Percentiles rank a stretch among this genome's conserved stretches.
Conservation (phyloP, 2,797 vertebrate genomes). For the Tragopan temminckii region DNA sequence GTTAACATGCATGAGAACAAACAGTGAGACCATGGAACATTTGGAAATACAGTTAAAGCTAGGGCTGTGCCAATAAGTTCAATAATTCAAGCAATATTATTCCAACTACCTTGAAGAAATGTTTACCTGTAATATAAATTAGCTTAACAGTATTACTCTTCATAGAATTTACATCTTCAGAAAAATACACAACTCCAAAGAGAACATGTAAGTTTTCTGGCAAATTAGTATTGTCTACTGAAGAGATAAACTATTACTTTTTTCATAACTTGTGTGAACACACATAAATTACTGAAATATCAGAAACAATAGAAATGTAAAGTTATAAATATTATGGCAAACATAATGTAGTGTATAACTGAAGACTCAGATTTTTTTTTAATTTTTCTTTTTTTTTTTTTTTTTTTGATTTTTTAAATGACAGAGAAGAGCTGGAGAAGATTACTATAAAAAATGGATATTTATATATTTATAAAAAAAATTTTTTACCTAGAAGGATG, state of each 20-base stretch:
- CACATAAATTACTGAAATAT: not conserved
- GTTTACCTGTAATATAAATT: constrained; percentile 34
- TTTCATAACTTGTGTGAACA: not conserved
- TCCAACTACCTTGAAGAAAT: constrained; percentile 20
- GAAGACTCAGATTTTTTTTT: not conserved
- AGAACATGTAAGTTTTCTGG: not conserved
- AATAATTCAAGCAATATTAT: constrained; percentile 63
- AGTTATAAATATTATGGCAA: not conserved
- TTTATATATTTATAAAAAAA: not conserved
- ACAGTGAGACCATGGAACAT: constrained; percentile 75
- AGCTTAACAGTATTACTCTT: not conserved
- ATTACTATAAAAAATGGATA: not conserved
- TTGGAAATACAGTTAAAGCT: constrained; percentile 85
- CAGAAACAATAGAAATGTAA: not conserved
- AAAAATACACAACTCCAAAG: constrained; percentile 30
- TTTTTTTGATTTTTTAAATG: not conserved
- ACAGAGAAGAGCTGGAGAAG: not conserved
- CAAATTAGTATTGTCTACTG: not conserved
- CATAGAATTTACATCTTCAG: not conserved
- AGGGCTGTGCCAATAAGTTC: constrained; percentile 86
- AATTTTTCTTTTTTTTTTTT: too few species aligned
- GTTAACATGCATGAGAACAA: constrained; percentile 82
- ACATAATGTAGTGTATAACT: not conserved
- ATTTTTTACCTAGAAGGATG: not conserved
- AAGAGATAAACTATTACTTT: not conserved